Conservation (phyloP, 2,888 invertebrate genomes). For the Eristalis pertinax region DNA sequence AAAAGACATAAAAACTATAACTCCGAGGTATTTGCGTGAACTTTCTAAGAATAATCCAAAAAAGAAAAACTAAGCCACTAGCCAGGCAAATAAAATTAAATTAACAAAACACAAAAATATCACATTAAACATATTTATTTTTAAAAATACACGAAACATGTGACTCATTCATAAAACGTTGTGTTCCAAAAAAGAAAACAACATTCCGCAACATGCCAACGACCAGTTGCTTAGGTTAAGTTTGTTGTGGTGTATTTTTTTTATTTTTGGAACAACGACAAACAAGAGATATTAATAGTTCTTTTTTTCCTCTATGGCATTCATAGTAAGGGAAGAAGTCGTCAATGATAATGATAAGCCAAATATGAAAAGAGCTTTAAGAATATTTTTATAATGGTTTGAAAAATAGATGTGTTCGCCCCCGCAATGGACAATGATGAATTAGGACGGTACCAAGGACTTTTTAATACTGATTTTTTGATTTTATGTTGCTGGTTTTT, state of each 20-base stretch:
- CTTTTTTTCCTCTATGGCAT: conserved; percentile 13
- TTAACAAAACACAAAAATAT: conserved; percentile 11
- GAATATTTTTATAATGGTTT: conserved; percentile 28
- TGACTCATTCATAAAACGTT: conserved; percentile 69
- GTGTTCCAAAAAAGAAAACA: conserved; percentile 49
- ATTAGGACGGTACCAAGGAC: too few species aligned
- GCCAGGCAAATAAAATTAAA: background rate
- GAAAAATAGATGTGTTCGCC: conserved; percentile 36
- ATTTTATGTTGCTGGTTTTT: too few species aligned
- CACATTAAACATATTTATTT: conserved; percentile 54
- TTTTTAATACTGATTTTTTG: too few species aligned
- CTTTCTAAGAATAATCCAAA: conserved; percentile 46
- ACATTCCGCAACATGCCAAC: conserved; percentile 59
- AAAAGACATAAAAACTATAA: conserved; percentile 6
- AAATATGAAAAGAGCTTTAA: conserved; percentile 55
- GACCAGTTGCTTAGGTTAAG: conserved; percentile 52
- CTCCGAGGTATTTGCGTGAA: conserved; percentile 23
- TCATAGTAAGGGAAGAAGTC: conserved; percentile 9
- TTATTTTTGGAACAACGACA: conserved; percentile 56
- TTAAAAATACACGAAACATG: conserved; percentile 55
- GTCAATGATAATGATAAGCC: conserved; percentile 56
- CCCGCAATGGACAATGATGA: background rate
- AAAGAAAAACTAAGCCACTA: background rate
- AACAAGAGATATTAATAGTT: conserved; percentile 34
- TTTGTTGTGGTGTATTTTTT: conserved; percentile 19